Evolutionary conservation across 2,113 vertebrate genomes (phyloP), one percentile per base, ranked within the genome.

Genomic region (Sisor rabdophorus): DNA sequence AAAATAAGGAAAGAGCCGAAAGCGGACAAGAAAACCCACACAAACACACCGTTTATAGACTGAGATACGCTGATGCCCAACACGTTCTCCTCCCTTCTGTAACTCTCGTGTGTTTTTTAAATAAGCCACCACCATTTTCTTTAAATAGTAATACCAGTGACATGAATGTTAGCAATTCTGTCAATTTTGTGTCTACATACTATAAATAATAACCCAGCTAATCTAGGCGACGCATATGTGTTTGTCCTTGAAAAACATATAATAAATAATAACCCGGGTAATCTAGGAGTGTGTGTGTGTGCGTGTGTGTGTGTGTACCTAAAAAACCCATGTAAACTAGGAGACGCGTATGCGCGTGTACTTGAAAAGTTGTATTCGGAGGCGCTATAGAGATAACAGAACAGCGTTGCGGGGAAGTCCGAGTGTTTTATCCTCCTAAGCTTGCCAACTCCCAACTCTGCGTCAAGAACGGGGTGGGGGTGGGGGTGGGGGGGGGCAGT

Each of bases 391-490:
- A 90, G 91, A 91, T 92, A 92, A 91, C 90, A 90, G 88, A 82
- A 74, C 83, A 74, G 82, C 79, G 86, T 88, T 84, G 81, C 84
- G 84, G 82, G 83, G 86, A 90, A 89, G 86, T 87, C 84, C 86
- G 82, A 90, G 87, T 90, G 91, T 91, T 89, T 91, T 87, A 91
- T 92, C 90, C 89, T 87, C 83, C 88, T 90, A 91, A 89, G 90
- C 88, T 86, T 89, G 87, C 91, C 88, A 89, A 89, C 88, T 89
- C 89, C 91, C 87, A 89, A 78, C 76, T 79, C 77, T 72, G 63
- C 56, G 88, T 86, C 85, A 82, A 87, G 90, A 89, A 88, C 88
- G 87, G 88, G 40, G 32, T 36, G 2, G 32, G 32, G 32, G 32
- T 2, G 32, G 40, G 40, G 40, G 1, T 8, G 1, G 5, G 88